phyloP scores from a whole-genome alignment of 2,888 invertebrate genomes.

The Drosophila trichaetosa region DNA sequence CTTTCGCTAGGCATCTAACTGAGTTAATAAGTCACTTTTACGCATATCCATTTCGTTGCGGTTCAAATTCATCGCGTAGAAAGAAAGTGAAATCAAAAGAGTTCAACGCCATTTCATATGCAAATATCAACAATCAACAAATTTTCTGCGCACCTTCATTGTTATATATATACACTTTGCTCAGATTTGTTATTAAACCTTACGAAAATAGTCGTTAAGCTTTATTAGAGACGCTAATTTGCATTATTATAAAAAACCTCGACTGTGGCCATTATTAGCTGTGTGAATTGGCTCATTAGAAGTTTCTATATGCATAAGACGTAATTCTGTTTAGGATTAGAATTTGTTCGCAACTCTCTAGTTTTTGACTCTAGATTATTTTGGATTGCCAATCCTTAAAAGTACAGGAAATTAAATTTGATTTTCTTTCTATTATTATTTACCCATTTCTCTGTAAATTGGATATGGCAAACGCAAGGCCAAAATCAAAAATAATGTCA shows the following conservation, averaged over 20 bases:
- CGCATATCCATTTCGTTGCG: conserved; percentile 3
- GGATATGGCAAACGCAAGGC: conserved; percentile 22
- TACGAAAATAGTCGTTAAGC: conserved; percentile 13
- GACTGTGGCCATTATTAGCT: conserved; percentile 8
- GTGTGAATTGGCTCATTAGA: conserved; percentile 34
- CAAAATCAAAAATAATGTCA: conserved; percentile 19
- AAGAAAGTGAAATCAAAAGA: conserved; percentile 69
- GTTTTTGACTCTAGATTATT: not conserved
- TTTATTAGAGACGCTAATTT: conserved; percentile 38
- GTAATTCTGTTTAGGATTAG: not conserved
- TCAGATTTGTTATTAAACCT: not conserved
- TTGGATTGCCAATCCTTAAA: conserved; percentile 21
- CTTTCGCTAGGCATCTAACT: conserved; percentile 2
- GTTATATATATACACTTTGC: not conserved
- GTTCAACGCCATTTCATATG: conserved; percentile 62
- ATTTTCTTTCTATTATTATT: conserved; percentile 9
- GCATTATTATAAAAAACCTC: conserved; percentile 22
- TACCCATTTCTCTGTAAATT: conserved; percentile 14
- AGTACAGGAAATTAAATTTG: conserved; percentile 7
- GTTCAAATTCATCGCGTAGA: conserved; percentile 38
- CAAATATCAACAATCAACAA: conserved; percentile 40
- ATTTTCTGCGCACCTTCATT: conserved; percentile 16
- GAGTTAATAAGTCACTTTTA: conserved; percentile 17
- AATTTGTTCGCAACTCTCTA: not conserved
- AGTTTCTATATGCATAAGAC: not conserved